These are phyloP conservation scores for Piscicola geometra DNA, from an alignment of 2,888 invertebrate species.

Conservation along the genomic window DNA sequence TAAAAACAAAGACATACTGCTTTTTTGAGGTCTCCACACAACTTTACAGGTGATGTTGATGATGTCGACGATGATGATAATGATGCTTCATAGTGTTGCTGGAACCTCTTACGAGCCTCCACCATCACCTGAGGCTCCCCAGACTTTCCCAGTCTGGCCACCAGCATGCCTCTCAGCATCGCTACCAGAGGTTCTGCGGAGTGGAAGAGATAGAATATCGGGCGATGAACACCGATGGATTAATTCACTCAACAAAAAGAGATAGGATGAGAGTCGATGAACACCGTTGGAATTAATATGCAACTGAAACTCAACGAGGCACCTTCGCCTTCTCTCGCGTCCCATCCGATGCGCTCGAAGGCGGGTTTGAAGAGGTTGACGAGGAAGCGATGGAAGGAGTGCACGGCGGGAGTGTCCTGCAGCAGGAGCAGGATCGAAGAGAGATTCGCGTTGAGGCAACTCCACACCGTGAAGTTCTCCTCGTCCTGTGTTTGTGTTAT, in stretches of 20 bases:
- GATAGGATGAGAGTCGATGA: no score
- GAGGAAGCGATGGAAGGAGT: constrained; percentile 71
- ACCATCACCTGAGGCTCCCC: constrained; percentile 72
- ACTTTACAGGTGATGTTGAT: no score
- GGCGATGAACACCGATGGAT: not conserved
- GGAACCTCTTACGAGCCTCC: constrained; percentile 70
- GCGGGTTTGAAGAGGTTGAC: constrained; percentile 70
- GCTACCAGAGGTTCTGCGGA: constrained; percentile 70
- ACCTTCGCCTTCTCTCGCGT: constrained; percentile 73
- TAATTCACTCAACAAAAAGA: no score
- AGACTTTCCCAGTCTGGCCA: constrained; percentile 75
- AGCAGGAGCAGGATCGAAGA: constrained; percentile 71
- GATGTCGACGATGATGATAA: not conserved
- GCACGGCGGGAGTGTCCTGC: constrained; percentile 73
- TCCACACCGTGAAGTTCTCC: constrained; percentile 89
- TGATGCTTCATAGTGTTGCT: constrained; percentile 61
- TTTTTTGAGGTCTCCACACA: constrained; percentile 74
- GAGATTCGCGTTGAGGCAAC: constrained; percentile 63
- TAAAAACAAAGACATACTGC: constrained; percentile 58
- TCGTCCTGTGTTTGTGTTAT: constrained; percentile 61
- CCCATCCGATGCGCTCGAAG: constrained; percentile 76
- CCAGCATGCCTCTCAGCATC: constrained; percentile 74
- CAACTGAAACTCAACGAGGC: no score
- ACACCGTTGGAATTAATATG: no score
- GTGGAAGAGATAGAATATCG: not conserved